Percentiles rank a stretch among this genome's conserved stretches.
phyloP scores from a whole-genome alignment of 2,797 vertebrate species.

The Sorex maritimensis region DNA sequence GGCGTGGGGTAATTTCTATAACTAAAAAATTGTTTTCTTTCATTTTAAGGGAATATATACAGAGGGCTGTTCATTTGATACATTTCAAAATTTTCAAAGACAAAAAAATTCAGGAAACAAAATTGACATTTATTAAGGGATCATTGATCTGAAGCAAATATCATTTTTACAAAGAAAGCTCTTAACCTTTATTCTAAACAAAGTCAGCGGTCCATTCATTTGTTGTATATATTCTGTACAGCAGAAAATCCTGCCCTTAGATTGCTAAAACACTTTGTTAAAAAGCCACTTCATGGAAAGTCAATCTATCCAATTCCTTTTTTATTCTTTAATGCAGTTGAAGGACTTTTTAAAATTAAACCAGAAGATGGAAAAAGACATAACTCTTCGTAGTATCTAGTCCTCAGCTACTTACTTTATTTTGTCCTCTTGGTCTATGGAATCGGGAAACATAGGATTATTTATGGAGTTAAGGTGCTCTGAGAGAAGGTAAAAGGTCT shows the following conservation, averaged over 20 bases:
- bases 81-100: slow-evolving; percentile 1
- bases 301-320: not conserved
- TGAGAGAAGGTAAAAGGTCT: too few relatives aligned
- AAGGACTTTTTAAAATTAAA: not conserved
- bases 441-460: not conserved
- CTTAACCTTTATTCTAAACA: slow-evolving; percentile 68
- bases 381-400: not conserved
- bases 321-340: slow-evolving; percentile 23
- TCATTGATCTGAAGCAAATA: slow-evolving; percentile 68
- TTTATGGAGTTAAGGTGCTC: too few relatives aligned
- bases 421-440: slow-evolving; percentile 1
- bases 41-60: slow-evolving; percentile 45
- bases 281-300: slow-evolving; percentile 13
- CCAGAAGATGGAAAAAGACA: not conserved
- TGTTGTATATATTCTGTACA: not conserved
- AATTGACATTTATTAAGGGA: slow-evolving; percentile 29
- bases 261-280: not conserved
- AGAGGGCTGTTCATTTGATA: not conserved
- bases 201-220: slow-evolving; percentile 6
- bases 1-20: slow-evolving; percentile 53
- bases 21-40: slow-evolving; percentile 40
- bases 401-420: not conserved
- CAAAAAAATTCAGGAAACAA: not conserved
- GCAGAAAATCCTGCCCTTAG: not conserved
- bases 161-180: slow-evolving; percentile 60